Evolutionary conservation across 2,113 vertebrate genomes (phyloP).

Genomic region (Lates calcarifer): DNA sequence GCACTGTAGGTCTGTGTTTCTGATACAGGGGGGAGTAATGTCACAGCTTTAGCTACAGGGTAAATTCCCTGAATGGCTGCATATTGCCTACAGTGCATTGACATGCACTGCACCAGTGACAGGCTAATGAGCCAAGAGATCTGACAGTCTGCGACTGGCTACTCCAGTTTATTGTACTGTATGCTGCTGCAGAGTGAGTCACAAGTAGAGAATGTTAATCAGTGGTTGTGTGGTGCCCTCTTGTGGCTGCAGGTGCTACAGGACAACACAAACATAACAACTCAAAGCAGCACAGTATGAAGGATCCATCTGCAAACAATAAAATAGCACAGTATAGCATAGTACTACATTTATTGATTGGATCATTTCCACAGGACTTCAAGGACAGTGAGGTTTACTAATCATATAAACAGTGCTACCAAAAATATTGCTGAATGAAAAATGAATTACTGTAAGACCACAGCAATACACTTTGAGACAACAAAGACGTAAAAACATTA

Average conservation of each 20-base stretch:
- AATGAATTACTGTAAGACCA: constrained; percentile 48
- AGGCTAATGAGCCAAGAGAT: neutral
- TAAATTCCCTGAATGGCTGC: neutral
- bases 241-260: constrained; percentile 26
- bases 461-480: constrained; percentile 39
- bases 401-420: constrained; percentile 50
- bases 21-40: neutral
- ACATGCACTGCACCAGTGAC: neutral
- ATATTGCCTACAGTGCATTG: neutral
- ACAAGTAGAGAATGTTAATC: neutral
- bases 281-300: neutral
- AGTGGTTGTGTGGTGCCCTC: constrained; percentile 53
- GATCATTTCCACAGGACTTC: constrained; percentile 56
- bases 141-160: neutral
- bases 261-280: neutral
- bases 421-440: constrained; percentile 59
- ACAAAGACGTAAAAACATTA: constrained; percentile 59
- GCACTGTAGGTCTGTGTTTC: neutral
- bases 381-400: constrained; percentile 32
- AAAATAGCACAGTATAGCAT: neutral
- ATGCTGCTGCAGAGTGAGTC: neutral
- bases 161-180: neutral
- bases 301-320: neutral
- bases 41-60: neutral
- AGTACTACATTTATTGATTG: constrained; percentile 71